Evolutionary conservation across 2,113 vertebrate genomes (phyloP).

Genomic region (Macquaria australasica): DNA sequence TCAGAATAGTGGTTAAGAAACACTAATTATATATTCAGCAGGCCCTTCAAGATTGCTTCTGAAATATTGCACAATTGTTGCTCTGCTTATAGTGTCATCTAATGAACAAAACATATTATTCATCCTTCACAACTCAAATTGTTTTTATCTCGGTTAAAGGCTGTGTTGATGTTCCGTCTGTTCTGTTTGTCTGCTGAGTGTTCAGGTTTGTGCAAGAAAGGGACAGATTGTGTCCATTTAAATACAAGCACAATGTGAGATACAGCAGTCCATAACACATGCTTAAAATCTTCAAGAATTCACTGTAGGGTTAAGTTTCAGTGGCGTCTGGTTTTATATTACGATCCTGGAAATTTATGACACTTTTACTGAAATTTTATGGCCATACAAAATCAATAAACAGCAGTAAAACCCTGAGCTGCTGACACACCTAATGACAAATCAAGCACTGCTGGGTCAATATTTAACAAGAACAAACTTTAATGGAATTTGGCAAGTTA

Average conservation of each 20-base stretch:
- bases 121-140: background rate
- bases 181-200: background rate
- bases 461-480: slow-evolving; percentile 17
- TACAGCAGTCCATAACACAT: background rate
- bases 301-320: background rate
- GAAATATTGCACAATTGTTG: background rate
- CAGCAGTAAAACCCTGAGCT: background rate
- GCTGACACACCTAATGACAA: background rate
- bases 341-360: background rate
- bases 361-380: background rate
- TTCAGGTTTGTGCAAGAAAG: slow-evolving; percentile 7
- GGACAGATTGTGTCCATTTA: background rate
- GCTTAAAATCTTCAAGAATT: background rate
- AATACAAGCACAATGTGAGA: background rate
- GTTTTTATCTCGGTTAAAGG: slow-evolving; percentile 15
- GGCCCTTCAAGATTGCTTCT: background rate
- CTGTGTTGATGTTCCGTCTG: slow-evolving; percentile 12
- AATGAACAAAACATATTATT: background rate
- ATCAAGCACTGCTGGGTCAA: slow-evolving; percentile 28
- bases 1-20: background rate
- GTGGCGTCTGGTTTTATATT: background rate
- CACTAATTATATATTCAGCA: background rate
- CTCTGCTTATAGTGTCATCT: background rate
- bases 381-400: background rate
- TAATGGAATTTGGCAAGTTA: background rate